Evolutionary conservation across 2,888 invertebrate genomes (phyloP), one percentile per base, ranked within the genome.

Genomic region (Cheilosia vulpina): DNA sequence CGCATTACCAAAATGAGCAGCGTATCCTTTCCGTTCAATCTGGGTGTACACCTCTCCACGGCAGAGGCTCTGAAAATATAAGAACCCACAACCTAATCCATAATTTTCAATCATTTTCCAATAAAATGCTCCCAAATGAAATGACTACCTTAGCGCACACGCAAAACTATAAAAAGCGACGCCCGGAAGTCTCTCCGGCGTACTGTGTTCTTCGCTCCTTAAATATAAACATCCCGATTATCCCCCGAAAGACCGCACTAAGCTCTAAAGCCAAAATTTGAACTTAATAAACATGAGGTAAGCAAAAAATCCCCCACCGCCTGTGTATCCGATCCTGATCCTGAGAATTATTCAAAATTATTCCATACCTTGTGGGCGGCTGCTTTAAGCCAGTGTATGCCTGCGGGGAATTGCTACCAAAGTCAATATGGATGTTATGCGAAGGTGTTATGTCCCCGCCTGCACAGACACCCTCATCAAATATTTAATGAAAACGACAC

Each of bases 401-500:
- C 69, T 84, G 58, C 31, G 17, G 65, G 58, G 66, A 79, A 79
- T 80, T 66, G 79, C 75, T 79, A 55, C 34, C 71, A 80, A 71
- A 84, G 84, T 79, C 84, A 84, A 80, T 84, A 84, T 65, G 79
- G 53, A 69, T 60, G 69, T 60, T 79, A 71, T 66, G 50, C 55
- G 60, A 78, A 79, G 84, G 84, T 84, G 84, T 84, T 71, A 71
- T 79, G 58, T 79, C 57, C 50, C 66, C 50, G 45, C 65, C 84
- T 38, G 21, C 27, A 17, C 53, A 53, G 65, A 41, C 60, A 68
- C 60, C 79, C 52, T 55, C 75, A 84, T 79, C 79, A 84, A 84
- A 84, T 84, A 84, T 84, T 84, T 71, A 80, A 84, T 76, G 84
- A 84, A 79, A 84, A 71, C 79, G 84, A 75, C 84, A 84, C 84